Evolutionary conservation across 1,140 invertebrate genomes (phyloP), one percentile per base, ranked within the genome.

Genomic region (Drosophila oshimai): DNA sequence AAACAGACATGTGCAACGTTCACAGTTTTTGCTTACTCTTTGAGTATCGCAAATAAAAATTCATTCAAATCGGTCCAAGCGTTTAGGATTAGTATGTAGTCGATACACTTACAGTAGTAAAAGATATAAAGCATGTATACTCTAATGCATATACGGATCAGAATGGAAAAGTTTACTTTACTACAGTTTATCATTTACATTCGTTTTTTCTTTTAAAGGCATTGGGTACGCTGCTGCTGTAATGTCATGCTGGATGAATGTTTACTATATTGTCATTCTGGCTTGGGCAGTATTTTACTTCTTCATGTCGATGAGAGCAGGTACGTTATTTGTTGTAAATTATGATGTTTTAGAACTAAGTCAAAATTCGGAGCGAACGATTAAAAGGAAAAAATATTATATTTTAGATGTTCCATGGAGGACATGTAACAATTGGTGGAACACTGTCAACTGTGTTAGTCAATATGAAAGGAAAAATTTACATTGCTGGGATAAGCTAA

Each of bases 211-310:
- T 99, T 90, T 98, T n/a, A n/a, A 99, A 95, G 98, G 98, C 77
- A 98, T 99, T 70, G 99, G 99, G 5, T 99, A 99, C 91, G 98
- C 98, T 2, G 98, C 98, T 0, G 97, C 97, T 1, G 97, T 99
- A 3, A 99, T 99, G 96, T 98, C 98, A 0, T 99, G 98, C 86
- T 99, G 98, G 98, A 96, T 99, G 93, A 99, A 99, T 90, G 95
- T 98, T 18, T 99, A 99, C 92, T 99, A 99, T 93, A 99, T 99
- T 80, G 98, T 99, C 2, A 98, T 99, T 58, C 93, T 99, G 50
- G 97, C 98, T 1, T 99, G 98, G 98, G 98, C 98, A 0, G 95
- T 99, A 65, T 99, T 98, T 91, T 99, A 99, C 90, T 97, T 99
- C 91, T 96, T 98, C 91, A 96, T 96, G 93, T 99, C 98, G 2